Base-by-base conservation (phyloP, 2,888 invertebrate genomes). In the Dynastes maya region DNA sequence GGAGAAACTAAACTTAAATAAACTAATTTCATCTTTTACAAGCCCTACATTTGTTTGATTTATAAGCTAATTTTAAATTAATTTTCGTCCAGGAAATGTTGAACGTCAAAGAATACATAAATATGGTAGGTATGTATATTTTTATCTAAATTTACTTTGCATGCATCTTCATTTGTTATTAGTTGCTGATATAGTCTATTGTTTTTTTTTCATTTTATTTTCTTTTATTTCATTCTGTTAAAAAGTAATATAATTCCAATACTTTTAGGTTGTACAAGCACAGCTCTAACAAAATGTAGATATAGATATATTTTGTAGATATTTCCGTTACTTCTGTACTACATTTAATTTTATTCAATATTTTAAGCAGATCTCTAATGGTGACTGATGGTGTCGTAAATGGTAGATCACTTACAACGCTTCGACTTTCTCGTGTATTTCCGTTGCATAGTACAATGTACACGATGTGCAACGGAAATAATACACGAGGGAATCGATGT, bases 261-360 rank as follows among this genome's bases (percentile, higher is more conserved):
- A 45, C 45, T 45, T 45, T 45, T 45, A 53, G 27, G 37, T 16
- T 70, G 70, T 70, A 70, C 70, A 51, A 27, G 53, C 70, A 70
- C 70, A 70, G 70, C 70, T 70, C 70, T 70, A 70, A 29, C 11
- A 29, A 70, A 11, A 45, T 45, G 45, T 45, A 45, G 32, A 37
- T 37, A 37, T 37, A 45, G 45, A 45, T 11, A 37, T 37, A 37
- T 37, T 37, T 37, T 37, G 45, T 45, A 45, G 45, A 45, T 45
- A 8, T 11, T 45, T 45, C 45, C 29, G 40, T 40, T 64, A 64
- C n/a, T 53, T 55, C 13, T 65, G 40, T 65, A 16, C 6, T 40
- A 37, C 5, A 6, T 55, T 13, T n/a, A 3, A 11, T 55, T 55
- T 55, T 16, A n/a, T 16, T 55, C 55, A 16, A 55, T 22, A 22